These are phyloP conservation scores for Balaenoptera acutorostrata DNA, from an alignment of 2,113 vertebrate genomes.

Conservation along the genomic window DNA sequence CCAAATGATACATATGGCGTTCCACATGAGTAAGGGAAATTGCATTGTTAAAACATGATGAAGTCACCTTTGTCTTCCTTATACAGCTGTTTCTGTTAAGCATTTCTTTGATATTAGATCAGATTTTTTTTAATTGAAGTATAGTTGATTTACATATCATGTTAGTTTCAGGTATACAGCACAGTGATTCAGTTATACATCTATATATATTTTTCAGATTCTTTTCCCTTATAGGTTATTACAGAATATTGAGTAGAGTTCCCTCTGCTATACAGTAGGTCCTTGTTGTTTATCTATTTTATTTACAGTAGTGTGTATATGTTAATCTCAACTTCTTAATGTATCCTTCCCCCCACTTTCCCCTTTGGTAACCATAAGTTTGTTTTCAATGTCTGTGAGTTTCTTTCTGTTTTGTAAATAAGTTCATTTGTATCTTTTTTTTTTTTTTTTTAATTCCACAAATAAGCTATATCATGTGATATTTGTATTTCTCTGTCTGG, in stretches of 20 bases:
- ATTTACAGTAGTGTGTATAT: no score
- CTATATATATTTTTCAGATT: neutral
- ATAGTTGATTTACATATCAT: neutral
- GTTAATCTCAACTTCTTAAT: no score
- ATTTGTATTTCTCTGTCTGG: no score
- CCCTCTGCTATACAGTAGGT: neutral
- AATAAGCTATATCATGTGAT: no score
- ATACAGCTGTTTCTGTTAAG: neutral
- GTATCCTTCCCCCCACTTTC: neutral
- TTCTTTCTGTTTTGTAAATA: no score
- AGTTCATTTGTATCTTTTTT: no score
- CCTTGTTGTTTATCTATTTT: no score
- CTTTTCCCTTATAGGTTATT: neutral
- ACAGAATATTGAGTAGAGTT: neutral
- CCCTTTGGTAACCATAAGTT: no score
- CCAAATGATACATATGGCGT: neutral
- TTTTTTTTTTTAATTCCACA: no score
- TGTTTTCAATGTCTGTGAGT: no score
- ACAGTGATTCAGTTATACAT: neutral
- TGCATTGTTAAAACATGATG: neutral
- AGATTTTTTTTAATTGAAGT: neutral
- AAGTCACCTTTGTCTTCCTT: neutral
- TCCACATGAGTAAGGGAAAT: neutral
- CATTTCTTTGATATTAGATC: neutral
- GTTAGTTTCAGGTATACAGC: neutral